Base-by-base conservation (phyloP, 2,113 vertebrate genomes). In the Puffinus mauretanicus region DNA sequence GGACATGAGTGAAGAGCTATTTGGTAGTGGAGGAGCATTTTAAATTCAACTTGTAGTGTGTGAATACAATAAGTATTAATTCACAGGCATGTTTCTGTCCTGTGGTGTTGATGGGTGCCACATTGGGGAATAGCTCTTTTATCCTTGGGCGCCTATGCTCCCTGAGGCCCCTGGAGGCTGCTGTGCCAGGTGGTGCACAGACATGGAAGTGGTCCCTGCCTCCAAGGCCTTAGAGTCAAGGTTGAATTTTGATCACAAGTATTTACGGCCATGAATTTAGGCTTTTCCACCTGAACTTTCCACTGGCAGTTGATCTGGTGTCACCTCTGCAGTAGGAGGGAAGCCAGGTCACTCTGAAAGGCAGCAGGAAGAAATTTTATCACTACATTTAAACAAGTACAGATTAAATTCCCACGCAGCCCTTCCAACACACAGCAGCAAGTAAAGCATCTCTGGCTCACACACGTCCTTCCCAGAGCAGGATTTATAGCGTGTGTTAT, bases 61-160 rank as follows among this genome's bases (percentile, higher is more conserved):
- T 66, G 16, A 44, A 13, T 26, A 52, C 8, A 42, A 0, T 16
- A 65, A n/a, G 4, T 38, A 22, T 26, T 44, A 65, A 36, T 38
- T 78, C 51, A 42, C 25, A 42, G 25, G 22, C 9, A 5, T 30
- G 46, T 61, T 82, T 75, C 57, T 79, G 40, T 46, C 51, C n/a
- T 24, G 49, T 21, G 7, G 5, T 67, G 42, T 51, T 57, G 57
- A 25, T 26, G 12, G 42, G 13, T 72, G 79, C 20, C 17, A 27
- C 7, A 2, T 71, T 24, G 71, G n/a, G 57, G 79, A 77, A 24
- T 11, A 81, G 47, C 6, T 40, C 21, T 79, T 79, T 60, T 40
- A 42, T 51, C 20, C 4, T 24, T 49, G 26, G 6, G 9, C 6
- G 2, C 3, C 32, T 8, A 0, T 44, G 21, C 38, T 60, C 32